Evolutionary conservation across 2,888 invertebrate species (phyloP), one percentile per base, ranked within the genome.

Genomic region (Trachelus troglodyta): DNA sequence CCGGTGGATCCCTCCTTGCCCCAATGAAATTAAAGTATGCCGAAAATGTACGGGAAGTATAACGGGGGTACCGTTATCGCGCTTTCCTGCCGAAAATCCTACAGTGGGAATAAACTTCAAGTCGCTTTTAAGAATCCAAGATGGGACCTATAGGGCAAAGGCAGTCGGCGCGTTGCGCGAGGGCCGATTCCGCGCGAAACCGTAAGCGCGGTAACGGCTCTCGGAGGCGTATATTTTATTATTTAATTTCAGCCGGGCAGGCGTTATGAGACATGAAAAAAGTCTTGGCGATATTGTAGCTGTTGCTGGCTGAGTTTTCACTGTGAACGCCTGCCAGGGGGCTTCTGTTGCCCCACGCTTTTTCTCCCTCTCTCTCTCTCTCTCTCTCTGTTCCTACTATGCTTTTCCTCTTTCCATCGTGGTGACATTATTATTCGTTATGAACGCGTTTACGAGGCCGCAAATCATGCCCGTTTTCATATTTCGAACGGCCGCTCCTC

Each of bases 361-460:
- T 12, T 0, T 35, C 35, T 4, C 35, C 12, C 12, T 1, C 35
- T 11, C 11, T 34, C 34, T 34, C 78, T 75, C 71, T 75, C 75
- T 37, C 30, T 56, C 23, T 56, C 56, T 40, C 40, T 6, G 4
- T 15, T 40, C 40, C 15, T 40, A 15, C 23, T 56, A 56, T 56
- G 56, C 56, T 56, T 56, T 56, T 56, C 56, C 56, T 56, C 56
- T 56, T 56, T 9, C 56, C 23, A 76, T n/a, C 74, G 40, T 12
- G 89, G 90, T 91, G 91, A 91, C 91, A 91, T 91, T 91, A 91
- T 91, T 91, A 91, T 91, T 91, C 91, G 91, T 91, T 91, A 91
- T 90, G 89, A 90, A 90, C 89, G 90, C 89, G 90, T 91, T 91
- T 91, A 91, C 91, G 91, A 91, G 90, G 90, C 90, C 90, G 90